These are phyloP conservation scores for Cebus imitator DNA, from an alignment of 2,113 vertebrate species.

Conservation along the genomic window DNA sequence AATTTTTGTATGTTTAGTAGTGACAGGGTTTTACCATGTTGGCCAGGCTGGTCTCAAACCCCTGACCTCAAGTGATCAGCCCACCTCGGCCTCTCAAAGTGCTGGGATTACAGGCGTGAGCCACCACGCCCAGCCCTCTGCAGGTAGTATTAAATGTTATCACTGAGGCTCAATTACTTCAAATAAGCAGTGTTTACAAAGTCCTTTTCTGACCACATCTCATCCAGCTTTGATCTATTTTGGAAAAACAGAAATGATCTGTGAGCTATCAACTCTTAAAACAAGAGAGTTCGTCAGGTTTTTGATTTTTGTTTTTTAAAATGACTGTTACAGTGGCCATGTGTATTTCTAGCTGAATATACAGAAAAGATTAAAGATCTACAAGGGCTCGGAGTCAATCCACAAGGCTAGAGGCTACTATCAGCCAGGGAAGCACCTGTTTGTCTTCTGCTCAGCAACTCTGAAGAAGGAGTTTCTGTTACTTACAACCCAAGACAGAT, in stretches of 20 bases:
- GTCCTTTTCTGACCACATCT: background rate
- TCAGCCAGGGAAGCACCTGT: background rate
- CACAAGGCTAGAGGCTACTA: background rate
- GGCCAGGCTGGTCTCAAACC: no score
- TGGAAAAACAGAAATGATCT: background rate
- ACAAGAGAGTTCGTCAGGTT: background rate
- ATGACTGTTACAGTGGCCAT: background rate
- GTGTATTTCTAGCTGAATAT: background rate
- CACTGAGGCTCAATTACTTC: background rate
- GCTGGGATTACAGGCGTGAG: no score
- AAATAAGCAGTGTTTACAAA: background rate
- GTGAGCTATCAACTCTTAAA: background rate
- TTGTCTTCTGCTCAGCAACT: background rate
- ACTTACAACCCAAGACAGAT: background rate
- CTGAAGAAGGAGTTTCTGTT: background rate
- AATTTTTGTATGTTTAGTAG: no score
- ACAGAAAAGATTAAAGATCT: background rate
- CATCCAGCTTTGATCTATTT: slow-evolving; percentile 36
- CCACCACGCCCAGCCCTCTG: no score
- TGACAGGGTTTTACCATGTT: no score
- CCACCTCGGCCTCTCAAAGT: no score
- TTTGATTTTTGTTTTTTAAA: background rate
- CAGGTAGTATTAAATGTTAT: background rate
- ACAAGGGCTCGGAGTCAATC: background rate
- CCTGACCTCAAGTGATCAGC: no score